Base-by-base conservation (phyloP, 2,797 vertebrate genomes). In the Sylvilagus floridanus region DNA sequence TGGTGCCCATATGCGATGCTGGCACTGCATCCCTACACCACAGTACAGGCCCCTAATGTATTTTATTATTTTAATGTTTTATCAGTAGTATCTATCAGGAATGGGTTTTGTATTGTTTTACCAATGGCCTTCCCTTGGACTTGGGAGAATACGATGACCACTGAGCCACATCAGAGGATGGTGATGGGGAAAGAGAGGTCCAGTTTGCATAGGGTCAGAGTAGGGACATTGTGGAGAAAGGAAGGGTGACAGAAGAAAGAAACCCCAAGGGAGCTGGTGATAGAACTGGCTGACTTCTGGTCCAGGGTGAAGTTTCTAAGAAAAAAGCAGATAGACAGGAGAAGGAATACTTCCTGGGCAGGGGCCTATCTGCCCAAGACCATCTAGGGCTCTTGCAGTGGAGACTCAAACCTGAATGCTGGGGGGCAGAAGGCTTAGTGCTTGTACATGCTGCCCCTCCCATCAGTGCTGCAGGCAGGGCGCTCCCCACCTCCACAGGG, bases 61-160 rank as follows among this genome's bases (percentile, higher is more conserved):
- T 37, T 37, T 37, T 37, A 37, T 37, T 37, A 37, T 37, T 37
- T 37, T 37, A 37, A 37, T 37, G 37, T 37, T 37, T 37, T 37
- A 37, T 37, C 37, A 37, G 37, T 37, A 37, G 4, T 37, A 37
- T 37, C 21, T 75, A 93, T 30, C 57, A 84, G 54, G 75, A 65
- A 77, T 62, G 16, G 42, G 77, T 50, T 93, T 93, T n/a, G 52
- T 93, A 76, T 82, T 78, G 37, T 42, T 95, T 92, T 88, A 54
- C 30, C 32, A 65, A 71, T 78, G 85, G 93, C 52, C 26, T 84
- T 77, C 52, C 60, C 10, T 83, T 85, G n/a, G 69, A 83, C 47
- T 78, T 90, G 42, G 93, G 28, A 92, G 28, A 81, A 52, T 37
- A 47, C 69, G 17, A 62, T 92, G 30, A 21, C 13, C 52, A 66